Percentiles rank a stretch among this genome's conserved stretches.
Conservation (phyloP, 2,113 vertebrate species). For the Meriones unguiculatus region DNA sequence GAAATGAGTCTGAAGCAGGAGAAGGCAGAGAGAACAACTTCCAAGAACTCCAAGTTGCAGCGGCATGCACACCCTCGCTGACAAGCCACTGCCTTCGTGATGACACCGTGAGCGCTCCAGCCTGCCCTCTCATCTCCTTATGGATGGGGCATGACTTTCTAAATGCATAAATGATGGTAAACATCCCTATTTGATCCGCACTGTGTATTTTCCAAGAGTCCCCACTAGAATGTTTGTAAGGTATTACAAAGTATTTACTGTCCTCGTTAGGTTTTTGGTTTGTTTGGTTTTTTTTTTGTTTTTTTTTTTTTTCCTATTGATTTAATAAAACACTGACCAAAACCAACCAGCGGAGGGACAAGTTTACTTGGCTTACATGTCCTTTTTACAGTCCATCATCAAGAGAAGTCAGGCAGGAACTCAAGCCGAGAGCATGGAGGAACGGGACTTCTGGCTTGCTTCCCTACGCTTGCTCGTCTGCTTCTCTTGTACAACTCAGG, state of each 20-base stretch:
- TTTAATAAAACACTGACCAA: not conserved
- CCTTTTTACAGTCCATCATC: not conserved
- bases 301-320: not conserved
- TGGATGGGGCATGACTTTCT: not conserved
- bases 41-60: not conserved
- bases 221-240: not conserved
- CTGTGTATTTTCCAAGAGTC: not conserved
- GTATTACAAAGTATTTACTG: not conserved
- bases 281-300: not conserved
- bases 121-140: not conserved
- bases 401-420: not conserved
- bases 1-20: not conserved
- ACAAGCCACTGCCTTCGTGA: too few species aligned
- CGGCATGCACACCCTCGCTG: accelerated
- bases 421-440: not conserved
- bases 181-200: not conserved
- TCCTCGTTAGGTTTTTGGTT: too few species aligned
- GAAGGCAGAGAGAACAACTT: not conserved
- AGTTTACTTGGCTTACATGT: not conserved
- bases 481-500: not conserved
- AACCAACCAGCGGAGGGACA: not conserved
- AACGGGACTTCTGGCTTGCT: not conserved
- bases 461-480: not conserved
- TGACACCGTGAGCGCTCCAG: not conserved
- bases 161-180: not conserved